Base-by-base conservation (phyloP, 1,140 invertebrate genomes). In the Hycleus cichorii region DNA sequence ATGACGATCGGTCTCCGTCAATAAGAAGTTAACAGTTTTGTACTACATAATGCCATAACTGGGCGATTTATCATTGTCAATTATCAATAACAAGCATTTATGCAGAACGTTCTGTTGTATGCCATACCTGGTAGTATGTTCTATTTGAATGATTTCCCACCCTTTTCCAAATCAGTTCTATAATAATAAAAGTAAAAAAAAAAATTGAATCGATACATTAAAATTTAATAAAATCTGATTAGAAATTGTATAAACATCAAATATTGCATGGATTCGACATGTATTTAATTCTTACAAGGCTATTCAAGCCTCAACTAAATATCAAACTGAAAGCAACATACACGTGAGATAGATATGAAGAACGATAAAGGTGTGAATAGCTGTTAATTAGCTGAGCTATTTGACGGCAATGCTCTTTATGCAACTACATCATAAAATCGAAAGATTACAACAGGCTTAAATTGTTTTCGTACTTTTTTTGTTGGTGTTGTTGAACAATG, bases 41-140 rank as follows among this genome's bases (percentile, higher is more conserved):
- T 64, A 64, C 43, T 62, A 64, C 63, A 62, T 64, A 62, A 64
- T 62, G 56, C 63, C 62, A 50, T 58, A 64, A 64, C 63, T 64
- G 60, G 50, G 57, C 63, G 49, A 64, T 64, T 60, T 64, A 64
- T 64, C 63, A 64, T 64, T 64, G 63, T 64, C 63, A 64, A 64
- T 64, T 64, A 64, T 60, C 52, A 58, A 64, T 64, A 64, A 64
- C 63, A 62, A 62, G 63, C 60, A 64, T 64, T 64, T 64, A 64
- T 64, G 62, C 59, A 64, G 62, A 57, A 61, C 61, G 42, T 59
- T 32, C 58, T 64, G 58, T 61, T 64, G 58, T 51, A 61, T 32
- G 32, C 62, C 59, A 64, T 59, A 64, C 52, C 52, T 53, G 63
- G 60, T 48, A 5, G 63, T 57, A 64, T 59, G 62, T 57, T 64